These are phyloP conservation scores for Caenorhabditis briggsae DNA, from an alignment of 1,140 invertebrate genomes.

Conservation along the genomic window DNA sequence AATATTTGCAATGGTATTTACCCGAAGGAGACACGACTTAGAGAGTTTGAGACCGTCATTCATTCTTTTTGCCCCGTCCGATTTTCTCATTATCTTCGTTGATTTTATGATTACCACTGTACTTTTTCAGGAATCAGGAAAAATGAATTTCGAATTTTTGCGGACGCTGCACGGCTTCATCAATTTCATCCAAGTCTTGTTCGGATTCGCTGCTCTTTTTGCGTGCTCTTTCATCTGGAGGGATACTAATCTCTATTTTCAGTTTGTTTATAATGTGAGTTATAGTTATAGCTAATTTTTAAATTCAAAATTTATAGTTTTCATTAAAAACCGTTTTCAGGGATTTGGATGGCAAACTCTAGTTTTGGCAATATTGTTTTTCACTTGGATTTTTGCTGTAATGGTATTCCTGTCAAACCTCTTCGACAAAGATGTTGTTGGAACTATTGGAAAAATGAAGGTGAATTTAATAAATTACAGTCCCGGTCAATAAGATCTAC, in stretches of 20 bases:
- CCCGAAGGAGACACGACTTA: slow-evolving; percentile 46
- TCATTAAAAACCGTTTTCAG: slow-evolving; percentile 16
- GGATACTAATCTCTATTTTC: slow-evolving; percentile 57
- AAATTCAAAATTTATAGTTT: not conserved
- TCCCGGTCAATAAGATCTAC: too few relatives aligned
- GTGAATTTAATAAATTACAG: not conserved
- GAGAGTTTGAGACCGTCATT: slow-evolving; percentile 34
- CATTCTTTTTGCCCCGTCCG: not conserved
- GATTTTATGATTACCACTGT: slow-evolving; percentile 6
- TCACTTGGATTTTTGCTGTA: slow-evolving; percentile 60
- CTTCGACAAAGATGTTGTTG: slow-evolving; percentile 57
- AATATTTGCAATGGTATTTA: slow-evolving; percentile 54
- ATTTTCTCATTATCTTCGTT: slow-evolving; percentile 30
- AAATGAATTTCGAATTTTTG: slow-evolving; percentile 59
- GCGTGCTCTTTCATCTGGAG: slow-evolving; percentile 59
- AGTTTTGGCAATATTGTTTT: slow-evolving; percentile 54
- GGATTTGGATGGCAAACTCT: slow-evolving; percentile 56
- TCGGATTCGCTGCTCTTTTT: slow-evolving; percentile 59
- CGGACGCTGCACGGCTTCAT: slow-evolving; percentile 56
- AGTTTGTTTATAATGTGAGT: slow-evolving; percentile 54
- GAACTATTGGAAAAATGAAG: slow-evolving; percentile 56
- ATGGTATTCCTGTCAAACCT: slow-evolving; percentile 42
- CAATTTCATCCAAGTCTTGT: slow-evolving; percentile 55
- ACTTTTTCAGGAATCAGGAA: slow-evolving; percentile 9
- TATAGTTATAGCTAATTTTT: not conserved